Evolutionary conservation across 2,797 vertebrate genomes (phyloP).

Genomic region (Enteromius anoplus): DNA sequence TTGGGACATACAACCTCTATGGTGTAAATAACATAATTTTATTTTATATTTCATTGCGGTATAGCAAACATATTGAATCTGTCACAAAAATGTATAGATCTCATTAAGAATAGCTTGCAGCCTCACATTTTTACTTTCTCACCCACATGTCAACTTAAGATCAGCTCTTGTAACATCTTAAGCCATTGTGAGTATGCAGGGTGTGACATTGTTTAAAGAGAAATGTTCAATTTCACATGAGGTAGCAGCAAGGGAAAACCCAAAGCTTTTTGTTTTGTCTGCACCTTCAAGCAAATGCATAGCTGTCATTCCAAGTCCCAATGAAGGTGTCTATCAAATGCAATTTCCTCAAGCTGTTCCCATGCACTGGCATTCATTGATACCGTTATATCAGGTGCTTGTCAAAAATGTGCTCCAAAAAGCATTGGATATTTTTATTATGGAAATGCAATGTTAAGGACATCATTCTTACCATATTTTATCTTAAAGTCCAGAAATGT

Average conservation of each 20-base stretch:
- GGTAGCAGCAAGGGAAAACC: constrained; percentile 66
- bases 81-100: constrained; percentile 57
- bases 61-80: constrained; percentile 47
- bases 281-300: constrained; percentile 81
- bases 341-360: constrained; percentile 81
- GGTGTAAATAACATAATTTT: constrained; percentile 21
- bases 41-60: constrained; percentile 39
- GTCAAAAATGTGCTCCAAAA: constrained; percentile 73
- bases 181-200: constrained; percentile 57
- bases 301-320: constrained; percentile 82
- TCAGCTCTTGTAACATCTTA: constrained; percentile 59
- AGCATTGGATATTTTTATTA: constrained; percentile 76
- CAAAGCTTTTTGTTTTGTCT: constrained; percentile 72
- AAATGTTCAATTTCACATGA: constrained; percentile 62
- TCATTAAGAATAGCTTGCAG: constrained; percentile 26
- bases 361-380: constrained; percentile 77
- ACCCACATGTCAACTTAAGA: constrained; percentile 63
- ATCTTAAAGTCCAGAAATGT: not conserved
- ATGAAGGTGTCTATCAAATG: constrained; percentile 81
- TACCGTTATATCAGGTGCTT: constrained; percentile 80
- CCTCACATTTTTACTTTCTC: constrained; percentile 51
- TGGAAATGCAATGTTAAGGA: constrained; percentile 66
- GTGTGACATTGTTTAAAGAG: constrained; percentile 66
- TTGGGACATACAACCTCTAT: constrained; percentile 18
- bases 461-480: not conserved